These are phyloP conservation scores for Coryphaenoides rupestris DNA, from an alignment of 2,113 vertebrate species.

Conservation along the genomic window DNA sequence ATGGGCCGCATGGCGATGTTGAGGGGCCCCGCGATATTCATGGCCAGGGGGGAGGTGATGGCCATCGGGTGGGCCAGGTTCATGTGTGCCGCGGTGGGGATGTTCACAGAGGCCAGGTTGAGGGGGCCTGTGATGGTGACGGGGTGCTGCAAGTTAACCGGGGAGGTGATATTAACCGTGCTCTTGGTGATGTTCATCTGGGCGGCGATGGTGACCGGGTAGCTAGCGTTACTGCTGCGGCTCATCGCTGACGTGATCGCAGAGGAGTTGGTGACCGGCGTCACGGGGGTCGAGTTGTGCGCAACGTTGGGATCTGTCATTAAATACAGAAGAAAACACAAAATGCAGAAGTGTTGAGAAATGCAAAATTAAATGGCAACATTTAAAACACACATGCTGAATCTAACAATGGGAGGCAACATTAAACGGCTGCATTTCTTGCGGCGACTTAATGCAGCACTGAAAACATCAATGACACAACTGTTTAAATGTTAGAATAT, in stretches of 20 bases:
- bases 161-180: slow-evolving; percentile 93
- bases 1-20: slow-evolving; percentile 97
- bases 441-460: slow-evolving; percentile 22
- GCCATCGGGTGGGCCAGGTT: slow-evolving; percentile 96
- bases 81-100: slow-evolving; percentile 84
- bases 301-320: slow-evolving; percentile 87
- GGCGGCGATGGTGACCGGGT: slow-evolving; percentile 90
- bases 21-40: slow-evolving; percentile 90
- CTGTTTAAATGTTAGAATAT: slow-evolving; percentile 50
- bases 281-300: slow-evolving; percentile 86
- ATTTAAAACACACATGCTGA: not conserved
- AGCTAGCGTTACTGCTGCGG: slow-evolving; percentile 57
- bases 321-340: not conserved
- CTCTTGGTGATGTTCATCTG: slow-evolving; percentile 94
- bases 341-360: not conserved
- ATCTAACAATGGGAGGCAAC: slow-evolving; percentile 19
- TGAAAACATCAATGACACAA: slow-evolving; percentile 42
- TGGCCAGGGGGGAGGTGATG: slow-evolving; percentile 92
- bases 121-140: slow-evolving; percentile 95
- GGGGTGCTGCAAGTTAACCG: slow-evolving; percentile 91
- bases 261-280: slow-evolving; percentile 62
- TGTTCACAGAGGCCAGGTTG: slow-evolving; percentile 94
- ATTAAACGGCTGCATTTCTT: slow-evolving; percentile 21
- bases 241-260: slow-evolving; percentile 68
- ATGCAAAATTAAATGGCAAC: not conserved